These are phyloP conservation scores for Cacatua alba DNA, from an alignment of 2,113 vertebrate genomes.

Conservation along the genomic window DNA sequence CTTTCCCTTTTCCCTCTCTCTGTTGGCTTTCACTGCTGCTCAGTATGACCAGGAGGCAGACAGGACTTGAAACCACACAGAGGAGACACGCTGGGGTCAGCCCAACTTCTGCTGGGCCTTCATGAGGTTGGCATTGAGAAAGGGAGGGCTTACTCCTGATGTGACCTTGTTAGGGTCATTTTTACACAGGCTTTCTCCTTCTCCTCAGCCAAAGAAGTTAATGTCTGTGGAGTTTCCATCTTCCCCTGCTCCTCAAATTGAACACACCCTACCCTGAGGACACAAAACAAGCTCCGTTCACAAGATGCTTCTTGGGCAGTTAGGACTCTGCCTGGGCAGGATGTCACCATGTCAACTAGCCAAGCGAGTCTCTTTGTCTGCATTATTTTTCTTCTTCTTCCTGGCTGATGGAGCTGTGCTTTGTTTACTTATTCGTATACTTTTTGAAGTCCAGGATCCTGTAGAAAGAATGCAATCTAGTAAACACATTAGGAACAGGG, in stretches of 20 bases:
- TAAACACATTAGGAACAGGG: background rate
- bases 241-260: background rate
- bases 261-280: background rate
- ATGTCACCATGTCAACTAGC: constrained; percentile 42
- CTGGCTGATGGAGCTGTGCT: constrained; percentile 6
- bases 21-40: constrained; percentile 5
- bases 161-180: background rate
- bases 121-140: accelerated
- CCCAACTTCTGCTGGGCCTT: background rate
- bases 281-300: background rate
- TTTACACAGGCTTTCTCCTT: background rate
- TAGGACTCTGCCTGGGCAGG: background rate
- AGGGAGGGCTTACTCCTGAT: background rate
- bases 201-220: background rate
- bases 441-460: background rate
- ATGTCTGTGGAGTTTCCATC: background rate
- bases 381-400: background rate
- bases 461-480: background rate
- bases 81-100: background rate
- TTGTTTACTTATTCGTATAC: background rate
- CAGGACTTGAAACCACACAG: constrained; percentile 47
- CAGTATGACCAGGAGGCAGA: background rate
- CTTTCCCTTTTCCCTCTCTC: background rate
- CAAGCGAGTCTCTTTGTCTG: background rate
- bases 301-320: background rate